Conservation (phyloP, 2,797 vertebrate species). For the Clarias laeviceps region DNA sequence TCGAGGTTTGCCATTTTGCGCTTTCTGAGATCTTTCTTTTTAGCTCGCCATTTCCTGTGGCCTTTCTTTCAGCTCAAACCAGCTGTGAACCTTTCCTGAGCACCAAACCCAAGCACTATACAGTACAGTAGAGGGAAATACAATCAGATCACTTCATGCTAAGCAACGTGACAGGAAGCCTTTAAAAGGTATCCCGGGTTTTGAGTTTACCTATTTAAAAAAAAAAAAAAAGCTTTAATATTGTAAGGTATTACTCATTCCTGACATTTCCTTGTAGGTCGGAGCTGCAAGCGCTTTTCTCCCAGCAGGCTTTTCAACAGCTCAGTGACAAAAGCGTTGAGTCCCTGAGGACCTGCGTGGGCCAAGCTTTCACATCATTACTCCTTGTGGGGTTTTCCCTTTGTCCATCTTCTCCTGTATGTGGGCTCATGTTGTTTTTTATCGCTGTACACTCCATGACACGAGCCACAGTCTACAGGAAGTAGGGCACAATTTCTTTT, state of each 20-base stretch:
- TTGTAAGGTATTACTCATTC: not conserved
- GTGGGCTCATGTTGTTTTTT: not conserved
- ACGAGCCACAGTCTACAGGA: not conserved
- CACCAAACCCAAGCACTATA: not conserved
- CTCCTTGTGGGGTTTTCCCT: constrained; percentile 34
- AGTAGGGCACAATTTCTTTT: not conserved
- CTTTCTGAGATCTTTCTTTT: not conserved
- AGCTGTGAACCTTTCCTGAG: not conserved
- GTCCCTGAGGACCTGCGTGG: constrained; percentile 41
- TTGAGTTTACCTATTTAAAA: not conserved
- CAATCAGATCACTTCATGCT: not conserved
- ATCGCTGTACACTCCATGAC: not conserved
- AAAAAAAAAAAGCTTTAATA: not conserved
- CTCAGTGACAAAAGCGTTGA: constrained; percentile 23
- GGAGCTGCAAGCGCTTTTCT: not conserved
- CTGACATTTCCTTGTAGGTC: not conserved
- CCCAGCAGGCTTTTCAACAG: constrained; percentile 18
- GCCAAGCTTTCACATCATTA: constrained; percentile 33
- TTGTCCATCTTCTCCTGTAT: not conserved
- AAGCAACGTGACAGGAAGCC: not conserved
- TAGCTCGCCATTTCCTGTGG: not conserved
- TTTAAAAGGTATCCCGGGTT: not conserved
- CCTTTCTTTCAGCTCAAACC: not conserved
- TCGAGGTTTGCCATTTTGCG: not conserved
- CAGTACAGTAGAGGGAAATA: not conserved